Conservation (phyloP, 2,113 vertebrate genomes). For the Equus quagga region DNA sequence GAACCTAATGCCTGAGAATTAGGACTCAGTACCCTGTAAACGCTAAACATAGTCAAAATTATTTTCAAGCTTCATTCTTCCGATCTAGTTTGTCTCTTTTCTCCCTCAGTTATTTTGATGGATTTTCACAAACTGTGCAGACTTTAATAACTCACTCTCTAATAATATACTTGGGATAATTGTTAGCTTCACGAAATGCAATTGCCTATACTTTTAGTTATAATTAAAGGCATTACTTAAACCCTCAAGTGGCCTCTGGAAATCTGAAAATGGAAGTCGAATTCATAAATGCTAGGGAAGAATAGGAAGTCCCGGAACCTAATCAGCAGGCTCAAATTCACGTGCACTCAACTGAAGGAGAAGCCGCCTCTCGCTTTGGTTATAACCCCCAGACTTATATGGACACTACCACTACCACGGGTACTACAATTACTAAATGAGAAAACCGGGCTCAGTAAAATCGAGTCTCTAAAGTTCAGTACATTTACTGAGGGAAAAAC, state of each 20-base stretch:
- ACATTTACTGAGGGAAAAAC: not conserved
- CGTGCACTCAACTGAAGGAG: constrained; percentile 52
- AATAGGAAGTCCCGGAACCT: constrained; percentile 82
- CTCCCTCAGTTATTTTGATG: constrained; percentile 72
- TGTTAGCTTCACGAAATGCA: constrained; percentile 83
- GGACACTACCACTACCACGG: not conserved
- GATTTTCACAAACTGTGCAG: constrained; percentile 81
- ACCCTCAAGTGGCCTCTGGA: constrained; percentile 81
- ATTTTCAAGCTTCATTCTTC: constrained; percentile 74
- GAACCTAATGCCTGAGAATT: constrained; percentile 57
- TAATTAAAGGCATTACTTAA: constrained; percentile 89
- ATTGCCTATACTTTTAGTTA: constrained; percentile 84
- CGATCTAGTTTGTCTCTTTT: constrained; percentile 60
- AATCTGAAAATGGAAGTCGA: constrained; percentile 88
- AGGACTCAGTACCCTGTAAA: constrained; percentile 66
- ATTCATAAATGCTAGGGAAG: constrained; percentile 84
- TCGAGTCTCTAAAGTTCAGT: not conserved
- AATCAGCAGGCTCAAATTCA: constrained; percentile 75
- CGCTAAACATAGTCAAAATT: constrained; percentile 64
- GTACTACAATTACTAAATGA: not conserved
- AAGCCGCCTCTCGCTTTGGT: not conserved
- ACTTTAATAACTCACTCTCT: constrained; percentile 80
- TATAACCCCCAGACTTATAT: constrained; percentile 27
- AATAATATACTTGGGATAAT: constrained; percentile 87
- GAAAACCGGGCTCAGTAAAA: not conserved